A percentile compares a stretch with the other conserved stretches of the same genome.
phyloP scores from a whole-genome alignment of 2,797 vertebrate genomes.

The Peromyscus attwateri region DNA sequence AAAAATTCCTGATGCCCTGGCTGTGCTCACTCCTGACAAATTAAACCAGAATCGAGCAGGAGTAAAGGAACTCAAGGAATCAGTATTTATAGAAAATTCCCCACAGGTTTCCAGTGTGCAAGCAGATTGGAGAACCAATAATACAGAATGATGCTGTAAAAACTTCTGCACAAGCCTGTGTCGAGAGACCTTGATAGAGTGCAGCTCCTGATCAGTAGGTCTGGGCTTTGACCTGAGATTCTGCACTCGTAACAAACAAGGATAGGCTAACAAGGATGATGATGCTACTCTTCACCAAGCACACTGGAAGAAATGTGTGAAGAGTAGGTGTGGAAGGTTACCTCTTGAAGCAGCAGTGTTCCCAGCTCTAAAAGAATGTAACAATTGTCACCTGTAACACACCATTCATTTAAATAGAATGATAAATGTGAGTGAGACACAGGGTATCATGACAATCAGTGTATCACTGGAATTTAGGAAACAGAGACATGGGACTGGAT shows the following conservation, averaged over 20 bases:
- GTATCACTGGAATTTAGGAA: background rate
- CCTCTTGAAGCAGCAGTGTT: background rate
- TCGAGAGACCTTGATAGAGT: background rate
- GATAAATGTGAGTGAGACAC: background rate
- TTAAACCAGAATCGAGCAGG: background rate
- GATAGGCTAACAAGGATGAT: background rate
- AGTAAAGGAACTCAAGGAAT: background rate
- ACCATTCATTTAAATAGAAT: background rate
- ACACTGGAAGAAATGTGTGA: background rate
- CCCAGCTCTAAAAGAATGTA: background rate
- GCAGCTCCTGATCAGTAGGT: background rate
- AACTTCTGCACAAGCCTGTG: background rate
- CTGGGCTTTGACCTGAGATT: background rate
- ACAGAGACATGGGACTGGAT: background rate
- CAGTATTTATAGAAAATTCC: background rate
- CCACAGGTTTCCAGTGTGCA: background rate
- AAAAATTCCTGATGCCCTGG: background rate
- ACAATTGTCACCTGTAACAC: background rate
- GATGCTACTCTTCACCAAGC: background rate
- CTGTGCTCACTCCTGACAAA: background rate
- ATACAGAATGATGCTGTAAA: background rate
- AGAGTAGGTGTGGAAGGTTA: background rate
- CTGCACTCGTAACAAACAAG: background rate
- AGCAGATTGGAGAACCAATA: background rate
- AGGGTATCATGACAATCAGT: background rate